Conservation (phyloP, 92 coral and sea anemone species). For the Epizoanthus stellaris region DNA sequence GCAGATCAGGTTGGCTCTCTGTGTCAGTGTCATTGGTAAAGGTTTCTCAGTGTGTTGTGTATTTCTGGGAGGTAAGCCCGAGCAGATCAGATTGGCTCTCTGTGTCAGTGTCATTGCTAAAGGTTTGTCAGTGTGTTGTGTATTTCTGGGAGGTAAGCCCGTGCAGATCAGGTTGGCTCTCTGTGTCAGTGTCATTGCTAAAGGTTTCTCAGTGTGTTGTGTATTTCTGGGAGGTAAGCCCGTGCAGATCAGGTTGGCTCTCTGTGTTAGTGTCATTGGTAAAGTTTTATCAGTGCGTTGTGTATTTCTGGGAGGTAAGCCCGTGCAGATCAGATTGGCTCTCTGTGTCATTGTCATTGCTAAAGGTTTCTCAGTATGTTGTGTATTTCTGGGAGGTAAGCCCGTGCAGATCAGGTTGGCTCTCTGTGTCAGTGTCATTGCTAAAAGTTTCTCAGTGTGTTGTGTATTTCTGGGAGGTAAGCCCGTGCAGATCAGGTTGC, state of each 20-base stretch:
- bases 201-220: slow-evolving; percentile 81
- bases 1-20: background rate
- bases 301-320: slow-evolving; percentile 96
- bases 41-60: slow-evolving; percentile 84
- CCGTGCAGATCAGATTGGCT: background rate
- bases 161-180: background rate
- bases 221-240: slow-evolving; percentile 96
- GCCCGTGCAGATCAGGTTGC: background rate
- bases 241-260: background rate
- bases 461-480: slow-evolving; percentile 98
- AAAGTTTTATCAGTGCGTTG: slow-evolving; percentile 76
- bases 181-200: background rate
- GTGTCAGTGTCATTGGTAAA: background rate
- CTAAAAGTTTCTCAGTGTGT: slow-evolving; percentile 70
- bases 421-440: no score
- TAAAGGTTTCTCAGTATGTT: slow-evolving; percentile 69
- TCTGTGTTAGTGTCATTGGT: background rate
- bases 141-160: slow-evolving; percentile 96
- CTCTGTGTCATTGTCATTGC: no score
- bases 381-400: slow-evolving; percentile 98
- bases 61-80: slow-evolving; percentile 94
- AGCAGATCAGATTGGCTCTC: background rate
- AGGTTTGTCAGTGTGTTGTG: slow-evolving; percentile 81
- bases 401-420: background rate
- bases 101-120: background rate